Percentiles rank a stretch among this genome's conserved stretches.
phyloP scores from a whole-genome alignment of 1,140 invertebrate species.

The Frieseomelitta varia region DNA sequence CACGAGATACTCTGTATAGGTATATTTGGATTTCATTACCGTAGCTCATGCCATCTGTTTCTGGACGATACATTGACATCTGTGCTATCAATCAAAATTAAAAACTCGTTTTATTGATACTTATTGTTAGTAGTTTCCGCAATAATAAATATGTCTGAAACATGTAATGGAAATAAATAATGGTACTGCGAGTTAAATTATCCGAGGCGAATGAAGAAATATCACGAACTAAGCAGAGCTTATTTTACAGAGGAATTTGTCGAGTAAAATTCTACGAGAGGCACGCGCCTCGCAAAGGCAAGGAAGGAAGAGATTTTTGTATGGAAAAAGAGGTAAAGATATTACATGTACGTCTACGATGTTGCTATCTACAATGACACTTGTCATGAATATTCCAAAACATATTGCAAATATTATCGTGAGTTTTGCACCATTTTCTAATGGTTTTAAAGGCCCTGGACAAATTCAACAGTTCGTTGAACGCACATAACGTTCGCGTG shows the following conservation, averaged over 20 bases:
- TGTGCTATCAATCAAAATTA: neutral
- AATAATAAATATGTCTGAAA: neutral
- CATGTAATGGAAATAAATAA: too few relatives aligned
- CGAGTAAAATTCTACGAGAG: neutral
- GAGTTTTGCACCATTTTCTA: slow-evolving; percentile 38
- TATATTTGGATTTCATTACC: neutral
- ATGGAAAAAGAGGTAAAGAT: slow-evolving; percentile 6
- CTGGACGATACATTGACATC: neutral
- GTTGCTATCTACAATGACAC: slow-evolving; percentile 37
- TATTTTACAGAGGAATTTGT: slow-evolving; percentile 16
- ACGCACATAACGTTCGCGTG: neutral
- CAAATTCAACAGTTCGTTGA: slow-evolving; percentile 13
- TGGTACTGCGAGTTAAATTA: neutral
- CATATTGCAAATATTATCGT: slow-evolving; percentile 32
- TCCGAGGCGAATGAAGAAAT: neutral
- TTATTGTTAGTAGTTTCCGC: neutral
- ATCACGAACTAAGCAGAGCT: neutral
- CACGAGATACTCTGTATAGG: too few relatives aligned
- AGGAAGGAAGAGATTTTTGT: slow-evolving; percentile 17
- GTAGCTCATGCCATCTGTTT: neutral
- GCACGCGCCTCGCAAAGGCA: neutral
- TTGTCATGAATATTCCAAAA: slow-evolving; percentile 42
- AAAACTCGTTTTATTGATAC: neutral
- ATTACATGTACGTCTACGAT: slow-evolving; percentile 12
- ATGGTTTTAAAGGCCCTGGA: slow-evolving; percentile 11